These are phyloP conservation scores for Crypturellus undulatus DNA, from an alignment of 2,113 vertebrate species.

Conservation along the genomic window DNA sequence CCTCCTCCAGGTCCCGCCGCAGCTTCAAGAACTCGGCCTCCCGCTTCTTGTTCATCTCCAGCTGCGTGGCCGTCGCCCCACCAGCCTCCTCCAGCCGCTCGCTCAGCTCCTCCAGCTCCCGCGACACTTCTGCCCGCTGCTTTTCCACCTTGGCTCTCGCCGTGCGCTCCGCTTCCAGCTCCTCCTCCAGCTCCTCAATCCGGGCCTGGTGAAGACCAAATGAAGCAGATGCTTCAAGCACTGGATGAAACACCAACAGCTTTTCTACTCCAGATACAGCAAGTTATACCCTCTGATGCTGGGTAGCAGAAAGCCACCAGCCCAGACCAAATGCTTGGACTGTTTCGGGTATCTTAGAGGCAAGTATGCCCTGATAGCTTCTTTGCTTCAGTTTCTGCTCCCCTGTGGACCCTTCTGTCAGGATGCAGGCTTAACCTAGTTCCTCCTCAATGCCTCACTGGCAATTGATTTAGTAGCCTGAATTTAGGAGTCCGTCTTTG, in stretches of 20 bases:
- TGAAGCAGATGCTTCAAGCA: neutral
- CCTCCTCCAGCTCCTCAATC: conserved; percentile 91
- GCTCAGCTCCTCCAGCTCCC: conserved; percentile 92
- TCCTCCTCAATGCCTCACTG: neutral
- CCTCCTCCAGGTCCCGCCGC: conserved; percentile 90
- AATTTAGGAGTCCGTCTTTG: neutral
- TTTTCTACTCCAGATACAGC: neutral
- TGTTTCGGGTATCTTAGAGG: neutral
- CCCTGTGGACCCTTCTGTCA: neutral
- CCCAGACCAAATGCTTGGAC: neutral
- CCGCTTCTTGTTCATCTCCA: conserved; percentile 90
- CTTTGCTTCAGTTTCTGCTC: neutral
- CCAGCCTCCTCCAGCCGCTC: conserved; percentile 92
- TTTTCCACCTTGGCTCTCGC: conserved; percentile 90
- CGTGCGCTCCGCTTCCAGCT: conserved; percentile 89
- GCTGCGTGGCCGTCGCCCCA: conserved; percentile 83
- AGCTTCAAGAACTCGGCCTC: conserved; percentile 88
- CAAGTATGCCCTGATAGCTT: neutral
- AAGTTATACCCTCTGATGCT: neutral
- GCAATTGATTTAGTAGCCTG: neutral
- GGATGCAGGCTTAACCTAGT: neutral
- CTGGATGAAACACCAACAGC: neutral
- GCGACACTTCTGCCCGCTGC: conserved; percentile 86
- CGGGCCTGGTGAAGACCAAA: conserved; percentile 79
- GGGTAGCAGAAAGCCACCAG: neutral